These are phyloP conservation scores for Phrynocephalus versicolor DNA, from an alignment of 2,113 vertebrate genomes.

Conservation along the genomic window DNA sequence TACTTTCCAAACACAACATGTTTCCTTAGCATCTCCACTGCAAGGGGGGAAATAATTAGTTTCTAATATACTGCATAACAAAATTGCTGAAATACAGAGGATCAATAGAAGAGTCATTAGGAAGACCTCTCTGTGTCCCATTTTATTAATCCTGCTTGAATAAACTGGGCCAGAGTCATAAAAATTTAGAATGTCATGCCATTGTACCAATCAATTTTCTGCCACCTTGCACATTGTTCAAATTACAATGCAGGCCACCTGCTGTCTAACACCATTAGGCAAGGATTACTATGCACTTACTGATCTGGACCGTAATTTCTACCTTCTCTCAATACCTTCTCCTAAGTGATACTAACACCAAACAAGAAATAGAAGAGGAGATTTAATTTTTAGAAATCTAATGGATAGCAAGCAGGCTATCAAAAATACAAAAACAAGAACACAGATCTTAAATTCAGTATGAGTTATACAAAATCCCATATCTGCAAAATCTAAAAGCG, in stretches of 20 bases:
- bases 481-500: constrained; percentile 13
- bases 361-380: neutral
- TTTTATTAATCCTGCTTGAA: constrained; percentile 22
- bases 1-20: constrained; percentile 30
- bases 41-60: constrained; percentile 55
- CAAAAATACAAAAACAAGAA: constrained; percentile 10
- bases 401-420: neutral
- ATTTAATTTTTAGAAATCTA: neutral
- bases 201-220: constrained; percentile 6
- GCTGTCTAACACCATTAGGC: constrained; percentile 24
- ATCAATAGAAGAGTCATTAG: constrained; percentile 45
- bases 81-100: constrained; percentile 47
- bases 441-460: constrained; percentile 17
- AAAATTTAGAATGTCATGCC: neutral
- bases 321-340: neutral
- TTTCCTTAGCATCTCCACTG: constrained; percentile 54
- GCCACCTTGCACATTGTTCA: neutral
- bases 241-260: neutral
- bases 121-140: accelerated
- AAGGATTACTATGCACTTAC: constrained; percentile 12
- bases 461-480: constrained; percentile 22
- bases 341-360: constrained; percentile 5
- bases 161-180: constrained; percentile 12
- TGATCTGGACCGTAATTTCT: neutral
- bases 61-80: constrained; percentile 29